Conservation (phyloP, 2,113 vertebrate species). For the Theristicus caerulescens region DNA sequence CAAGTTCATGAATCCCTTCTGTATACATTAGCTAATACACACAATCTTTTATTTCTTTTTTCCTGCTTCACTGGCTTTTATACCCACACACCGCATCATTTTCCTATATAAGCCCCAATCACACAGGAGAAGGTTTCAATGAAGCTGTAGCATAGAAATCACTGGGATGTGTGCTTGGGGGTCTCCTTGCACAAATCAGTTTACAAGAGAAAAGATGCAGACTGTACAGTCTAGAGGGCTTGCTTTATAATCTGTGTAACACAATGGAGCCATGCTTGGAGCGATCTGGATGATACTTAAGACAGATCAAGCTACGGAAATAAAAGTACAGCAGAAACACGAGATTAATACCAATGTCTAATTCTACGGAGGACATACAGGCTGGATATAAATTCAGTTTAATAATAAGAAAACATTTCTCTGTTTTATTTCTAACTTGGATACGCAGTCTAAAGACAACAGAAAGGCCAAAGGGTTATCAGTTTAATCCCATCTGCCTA, state of each 20-base stretch:
- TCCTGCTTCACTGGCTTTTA: background rate
- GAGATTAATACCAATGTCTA: background rate
- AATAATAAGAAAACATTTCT: background rate
- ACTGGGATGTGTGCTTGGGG: background rate
- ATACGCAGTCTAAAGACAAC: background rate
- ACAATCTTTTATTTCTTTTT: background rate
- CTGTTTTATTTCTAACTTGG: background rate
- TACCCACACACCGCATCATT: accelerated
- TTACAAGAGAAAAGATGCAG: background rate
- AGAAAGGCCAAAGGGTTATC: background rate
- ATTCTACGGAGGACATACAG: background rate
- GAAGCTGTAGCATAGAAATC: background rate
- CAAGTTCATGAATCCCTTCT: background rate
- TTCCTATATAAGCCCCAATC: background rate
- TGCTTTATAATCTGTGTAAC: background rate
- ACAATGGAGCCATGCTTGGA: background rate
- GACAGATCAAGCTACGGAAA: background rate
- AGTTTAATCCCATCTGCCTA: background rate
- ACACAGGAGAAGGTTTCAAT: background rate
- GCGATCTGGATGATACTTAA: background rate
- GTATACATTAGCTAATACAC: background rate
- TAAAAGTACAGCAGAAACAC: background rate
- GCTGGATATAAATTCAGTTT: background rate
- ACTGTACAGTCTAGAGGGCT: background rate
- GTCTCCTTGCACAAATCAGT: background rate